phyloP scores from a whole-genome alignment of 2,888 invertebrate genomes.

The Temnothorax ravouxi region DNA sequence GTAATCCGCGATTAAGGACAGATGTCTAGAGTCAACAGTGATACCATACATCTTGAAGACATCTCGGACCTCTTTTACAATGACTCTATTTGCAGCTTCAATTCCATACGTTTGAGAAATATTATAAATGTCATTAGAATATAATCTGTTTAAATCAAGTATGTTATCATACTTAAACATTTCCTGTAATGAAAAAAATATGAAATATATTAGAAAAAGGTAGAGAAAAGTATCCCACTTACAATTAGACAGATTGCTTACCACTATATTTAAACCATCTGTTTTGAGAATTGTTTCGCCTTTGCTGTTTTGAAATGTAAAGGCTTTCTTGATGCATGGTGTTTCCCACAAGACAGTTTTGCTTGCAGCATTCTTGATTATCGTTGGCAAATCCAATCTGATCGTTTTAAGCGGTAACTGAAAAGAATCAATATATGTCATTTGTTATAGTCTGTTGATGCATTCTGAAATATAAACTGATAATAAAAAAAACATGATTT shows the following conservation, averaged over 20 bases:
- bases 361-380: conserved; percentile 90
- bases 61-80: conserved; percentile 97
- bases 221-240: neutral
- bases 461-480: neutral
- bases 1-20: conserved; percentile 97
- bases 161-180: conserved; percentile 94
- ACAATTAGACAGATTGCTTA: conserved; percentile 71
- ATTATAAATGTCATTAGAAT: conserved; percentile 97
- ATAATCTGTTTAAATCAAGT: conserved; percentile 93
- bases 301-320: conserved; percentile 91
- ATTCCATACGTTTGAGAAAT: conserved; percentile 97
- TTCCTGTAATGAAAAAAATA: conserved; percentile 87
- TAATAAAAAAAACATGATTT: neutral
- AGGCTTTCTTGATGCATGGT: conserved; percentile 93
- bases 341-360: conserved; percentile 93
- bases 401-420: conserved; percentile 89
- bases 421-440: conserved; percentile 8
- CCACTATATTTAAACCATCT: conserved; percentile 97
- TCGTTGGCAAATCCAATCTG: conserved; percentile 92
- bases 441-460: neutral
- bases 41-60: conserved; percentile 99
- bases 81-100: conserved; percentile 96
- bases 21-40: conserved; percentile 96
- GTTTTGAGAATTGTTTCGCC: conserved; percentile 92
- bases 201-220: neutral